phyloP scores from a whole-genome alignment of 2,888 invertebrate species.

The Drosophila parthenogenetica region DNA sequence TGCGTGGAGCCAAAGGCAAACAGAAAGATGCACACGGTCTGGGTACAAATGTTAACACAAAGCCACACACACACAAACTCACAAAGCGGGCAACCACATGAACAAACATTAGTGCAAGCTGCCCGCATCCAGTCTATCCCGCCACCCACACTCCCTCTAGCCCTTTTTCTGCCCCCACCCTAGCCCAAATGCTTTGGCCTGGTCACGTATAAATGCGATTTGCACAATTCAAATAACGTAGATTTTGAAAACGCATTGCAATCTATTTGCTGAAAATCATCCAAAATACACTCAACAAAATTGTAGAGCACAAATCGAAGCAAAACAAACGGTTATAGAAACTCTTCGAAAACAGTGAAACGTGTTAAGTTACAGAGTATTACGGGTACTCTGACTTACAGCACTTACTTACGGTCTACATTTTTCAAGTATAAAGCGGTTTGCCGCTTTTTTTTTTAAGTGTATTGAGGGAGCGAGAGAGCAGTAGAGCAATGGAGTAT shows the following conservation, averaged over 20 bases:
- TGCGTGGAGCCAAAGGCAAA: conserved; percentile 78
- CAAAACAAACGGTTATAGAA: neutral
- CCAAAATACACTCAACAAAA: conserved; percentile 31
- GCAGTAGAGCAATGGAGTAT: neutral
- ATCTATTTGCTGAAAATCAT: conserved; percentile 66
- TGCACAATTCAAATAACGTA: conserved; percentile 79
- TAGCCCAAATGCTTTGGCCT: conserved; percentile 26
- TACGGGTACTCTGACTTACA: too few relatives aligned
- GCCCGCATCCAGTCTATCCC: conserved; percentile 13
- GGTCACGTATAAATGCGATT: conserved; percentile 79
- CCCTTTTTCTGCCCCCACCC: neutral
- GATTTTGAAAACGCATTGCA: conserved; percentile 61
- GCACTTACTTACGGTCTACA: too few relatives aligned
- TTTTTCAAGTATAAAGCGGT: too few relatives aligned
- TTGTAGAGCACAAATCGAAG: neutral
- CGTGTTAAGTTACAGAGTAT: too few relatives aligned
- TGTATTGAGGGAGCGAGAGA: neutral
- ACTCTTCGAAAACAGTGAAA: too few relatives aligned
- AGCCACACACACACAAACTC: conserved; percentile 40
- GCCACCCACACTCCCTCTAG: neutral
- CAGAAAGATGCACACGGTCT: conserved; percentile 60
- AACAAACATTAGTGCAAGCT: conserved; percentile 73
- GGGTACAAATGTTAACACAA: conserved; percentile 66
- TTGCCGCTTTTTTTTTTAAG: too few relatives aligned
- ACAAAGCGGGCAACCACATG: conserved; percentile 55